phyloP scores from a whole-genome alignment of 2,797 vertebrate species.

The Florisuga fusca region DNA sequence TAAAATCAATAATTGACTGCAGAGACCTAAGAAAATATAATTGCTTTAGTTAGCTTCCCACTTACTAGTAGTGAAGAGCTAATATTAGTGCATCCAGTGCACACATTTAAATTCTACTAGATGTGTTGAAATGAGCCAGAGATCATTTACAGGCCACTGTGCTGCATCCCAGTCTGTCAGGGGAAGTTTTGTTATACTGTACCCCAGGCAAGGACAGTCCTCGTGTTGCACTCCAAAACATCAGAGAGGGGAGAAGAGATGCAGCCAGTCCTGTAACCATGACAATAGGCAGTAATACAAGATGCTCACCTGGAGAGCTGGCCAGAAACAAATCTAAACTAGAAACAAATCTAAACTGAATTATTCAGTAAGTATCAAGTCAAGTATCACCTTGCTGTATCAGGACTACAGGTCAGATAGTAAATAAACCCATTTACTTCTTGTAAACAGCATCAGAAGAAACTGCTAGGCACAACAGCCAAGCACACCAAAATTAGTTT shows the following conservation, averaged over 20 bases:
- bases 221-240: background rate
- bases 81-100: background rate
- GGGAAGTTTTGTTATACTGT: background rate
- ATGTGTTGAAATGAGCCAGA: background rate
- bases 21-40: background rate
- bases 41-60: background rate
- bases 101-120: background rate
- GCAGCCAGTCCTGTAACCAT: slow-evolving; percentile 10
- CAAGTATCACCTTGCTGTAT: background rate
- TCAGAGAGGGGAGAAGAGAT: background rate
- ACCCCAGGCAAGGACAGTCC: background rate
- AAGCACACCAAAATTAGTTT: background rate
- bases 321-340: background rate
- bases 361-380: slow-evolving; percentile 17
- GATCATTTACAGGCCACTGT: background rate
- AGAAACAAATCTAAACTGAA: slow-evolving; percentile 33
- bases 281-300: slow-evolving; percentile 13
- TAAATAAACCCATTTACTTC: background rate
- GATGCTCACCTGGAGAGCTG: background rate
- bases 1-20: background rate
- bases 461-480: background rate
- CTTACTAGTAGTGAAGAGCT: background rate
- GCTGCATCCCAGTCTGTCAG: background rate
- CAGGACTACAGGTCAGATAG: background rate
- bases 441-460: background rate